Percentiles rank a stretch among this genome's conserved stretches.
Conservation (phyloP, 2,888 invertebrate species). For the Busseola fusca region DNA sequence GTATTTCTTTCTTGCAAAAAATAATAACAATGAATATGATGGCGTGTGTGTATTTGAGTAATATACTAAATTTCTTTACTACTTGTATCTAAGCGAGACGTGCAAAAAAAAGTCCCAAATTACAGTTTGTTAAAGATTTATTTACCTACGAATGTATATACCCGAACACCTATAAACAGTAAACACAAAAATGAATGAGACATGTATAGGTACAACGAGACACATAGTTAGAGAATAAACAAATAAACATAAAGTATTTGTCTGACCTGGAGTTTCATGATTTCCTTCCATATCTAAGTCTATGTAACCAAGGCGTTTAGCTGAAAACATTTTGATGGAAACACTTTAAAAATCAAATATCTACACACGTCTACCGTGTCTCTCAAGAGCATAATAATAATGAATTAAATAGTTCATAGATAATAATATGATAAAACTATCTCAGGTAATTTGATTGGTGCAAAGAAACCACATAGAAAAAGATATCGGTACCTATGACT, state of each 20-base stretch:
- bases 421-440: conserved; percentile 37
- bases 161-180: conserved; percentile 81
- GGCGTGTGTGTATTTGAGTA: too few species aligned
- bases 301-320: conserved; percentile 64
- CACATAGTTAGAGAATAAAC: conserved; percentile 28
- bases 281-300: conserved; percentile 72
- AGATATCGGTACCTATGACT: background rate
- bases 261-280: conserved; percentile 65
- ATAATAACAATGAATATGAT: background rate
- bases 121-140: conserved; percentile 52
- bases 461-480: background rate
- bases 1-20: background rate
- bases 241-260: conserved; percentile 21
- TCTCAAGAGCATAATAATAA: conserved; percentile 1
- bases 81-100: conserved; percentile 30
- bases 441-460: conserved; percentile 16
- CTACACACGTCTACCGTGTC: conserved; percentile 5
- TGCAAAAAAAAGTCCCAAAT: conserved; percentile 23
- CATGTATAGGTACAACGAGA: conserved; percentile 12
- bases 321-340: conserved; percentile 65
- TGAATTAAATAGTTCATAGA: conserved; percentile 22
- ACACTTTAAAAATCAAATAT: conserved; percentile 17
- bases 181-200: conserved; percentile 64
- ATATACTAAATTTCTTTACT: conserved; percentile 35
- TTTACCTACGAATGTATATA: conserved; percentile 83